Conservation (phyloP, 2,797 vertebrate genomes). For the Erpetoichthys calabaricus region DNA sequence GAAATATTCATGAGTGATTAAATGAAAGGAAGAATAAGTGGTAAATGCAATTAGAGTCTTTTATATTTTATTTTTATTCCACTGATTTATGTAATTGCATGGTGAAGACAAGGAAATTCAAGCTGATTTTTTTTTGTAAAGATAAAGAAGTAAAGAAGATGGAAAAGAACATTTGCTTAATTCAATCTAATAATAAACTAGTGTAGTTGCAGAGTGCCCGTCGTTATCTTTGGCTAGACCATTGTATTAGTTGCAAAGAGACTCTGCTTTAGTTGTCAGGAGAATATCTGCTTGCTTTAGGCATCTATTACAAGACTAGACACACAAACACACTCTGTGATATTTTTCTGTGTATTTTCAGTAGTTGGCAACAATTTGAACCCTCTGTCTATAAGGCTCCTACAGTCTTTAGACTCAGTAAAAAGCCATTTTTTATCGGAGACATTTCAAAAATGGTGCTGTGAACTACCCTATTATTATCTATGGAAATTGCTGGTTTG, state of each 20-base stretch:
- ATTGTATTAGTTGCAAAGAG: neutral
- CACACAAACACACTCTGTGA: too few relatives aligned
- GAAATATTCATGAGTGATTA: constrained; percentile 45
- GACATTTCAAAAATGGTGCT: too few relatives aligned
- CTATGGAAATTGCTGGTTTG: too few relatives aligned
- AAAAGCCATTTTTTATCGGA: too few relatives aligned
- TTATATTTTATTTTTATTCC: constrained; percentile 48
- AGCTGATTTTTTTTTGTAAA: neutral
- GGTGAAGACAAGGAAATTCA: constrained; percentile 18
- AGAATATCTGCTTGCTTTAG: too few relatives aligned
- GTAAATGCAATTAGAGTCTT: constrained; percentile 55
- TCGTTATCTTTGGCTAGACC: neutral
- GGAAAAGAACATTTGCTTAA: neutral
- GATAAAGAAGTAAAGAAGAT: neutral
- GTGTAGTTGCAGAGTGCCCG: neutral
- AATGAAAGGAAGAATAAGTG: constrained; percentile 55
- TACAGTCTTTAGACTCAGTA: too few relatives aligned
- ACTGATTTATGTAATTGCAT: constrained; percentile 60
- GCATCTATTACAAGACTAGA: too few relatives aligned
- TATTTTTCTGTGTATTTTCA: too few relatives aligned
- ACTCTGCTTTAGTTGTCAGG: too few relatives aligned
- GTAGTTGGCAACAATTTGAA: too few relatives aligned
- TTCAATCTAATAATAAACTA: neutral
- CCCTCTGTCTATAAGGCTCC: too few relatives aligned
- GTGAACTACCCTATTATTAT: too few relatives aligned